phyloP scores from a whole-genome alignment of 2,888 invertebrate genomes.

The Morpho achilles region DNA sequence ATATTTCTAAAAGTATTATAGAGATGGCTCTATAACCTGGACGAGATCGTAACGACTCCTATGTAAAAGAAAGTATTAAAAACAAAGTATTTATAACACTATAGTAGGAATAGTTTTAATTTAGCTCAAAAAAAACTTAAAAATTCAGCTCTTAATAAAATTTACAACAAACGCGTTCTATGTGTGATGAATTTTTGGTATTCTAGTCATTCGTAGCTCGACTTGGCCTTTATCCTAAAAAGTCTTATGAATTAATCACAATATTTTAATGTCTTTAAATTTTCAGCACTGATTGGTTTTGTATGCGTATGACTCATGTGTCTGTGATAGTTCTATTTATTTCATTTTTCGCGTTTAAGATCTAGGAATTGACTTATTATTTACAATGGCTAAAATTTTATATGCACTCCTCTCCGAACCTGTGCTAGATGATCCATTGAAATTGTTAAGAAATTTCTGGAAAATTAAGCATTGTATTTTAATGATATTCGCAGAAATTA shows the following conservation, averaged over 20 bases:
- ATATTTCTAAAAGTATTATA: too few relatives aligned
- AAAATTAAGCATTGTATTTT: constrained; percentile 6
- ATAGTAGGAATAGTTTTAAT: too few relatives aligned
- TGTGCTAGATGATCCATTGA: not conserved
- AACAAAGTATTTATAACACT: too few relatives aligned
- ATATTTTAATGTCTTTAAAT: constrained; percentile 41
- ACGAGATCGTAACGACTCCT: too few relatives aligned
- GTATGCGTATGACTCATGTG: constrained; percentile 65
- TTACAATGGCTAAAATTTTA: constrained; percentile 63
- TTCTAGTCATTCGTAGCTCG: constrained; percentile 34
- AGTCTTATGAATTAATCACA: constrained; percentile 56
- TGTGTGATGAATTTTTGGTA: too few relatives aligned
- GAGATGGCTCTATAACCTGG: too few relatives aligned
- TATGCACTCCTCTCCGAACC: not conserved
- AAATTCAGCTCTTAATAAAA: too few relatives aligned
- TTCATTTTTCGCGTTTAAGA: constrained; percentile 41
- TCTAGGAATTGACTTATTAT: constrained; percentile 40
- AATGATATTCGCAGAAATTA: not conserved
- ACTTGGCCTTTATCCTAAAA: constrained; percentile 39
- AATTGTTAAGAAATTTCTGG: not conserved
- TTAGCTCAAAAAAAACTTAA: too few relatives aligned
- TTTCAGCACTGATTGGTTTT: constrained; percentile 57
- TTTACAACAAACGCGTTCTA: too few relatives aligned
- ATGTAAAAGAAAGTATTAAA: too few relatives aligned
- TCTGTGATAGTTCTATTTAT: constrained; percentile 76